Evolutionary conservation across 92 coral and sea anemone genomes (phyloP), one percentile per base, ranked within the genome.

Genomic region (Umimayanthus kanabou): DNA sequence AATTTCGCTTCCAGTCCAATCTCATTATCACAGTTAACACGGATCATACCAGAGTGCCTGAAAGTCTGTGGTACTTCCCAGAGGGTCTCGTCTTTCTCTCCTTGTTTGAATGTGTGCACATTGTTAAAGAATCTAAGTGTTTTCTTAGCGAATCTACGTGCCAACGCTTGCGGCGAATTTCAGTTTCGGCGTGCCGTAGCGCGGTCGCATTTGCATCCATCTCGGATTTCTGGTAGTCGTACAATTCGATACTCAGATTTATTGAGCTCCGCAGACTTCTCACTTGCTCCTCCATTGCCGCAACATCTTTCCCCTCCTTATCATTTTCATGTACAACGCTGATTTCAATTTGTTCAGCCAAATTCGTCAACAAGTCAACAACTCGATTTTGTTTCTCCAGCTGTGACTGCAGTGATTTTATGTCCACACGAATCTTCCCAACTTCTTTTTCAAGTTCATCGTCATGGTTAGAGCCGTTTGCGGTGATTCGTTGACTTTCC

Each of bases 221-320:
- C 80, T 95, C 96, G 26, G 88, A 26, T 55, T 91, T 95, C 89
- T 95, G 98, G 85, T 95, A 95, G 9, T 91, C 96, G 49, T 95
- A 93, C 86, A 93, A 81, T 61, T 95, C 92, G 39, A 57, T 80
- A 55, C 98, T 95, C 33, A 95, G 80, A 40, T 82, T 88, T 14
- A 89, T 79, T 6, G 96, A 90, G 81, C 88, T 91, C 72, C 82
- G 87, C n/a, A 95, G 78, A 73, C 79, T 85, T 50, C 61, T 78
- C 16, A 85, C 84, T 4, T 88, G 93, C 30, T 86, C 82, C 9
- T 81, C 80, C 28, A 53, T 71, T 26, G 42, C 16, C 47, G 29
- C 13, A 30, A 66, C 77, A 6, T 67, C 80, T 33, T 33, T 33
- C 9, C 18, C 14, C 55, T 90, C 80, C 30, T 28, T 72, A 43